Base-by-base conservation (phyloP, 2,113 vertebrate genomes). In the Dipodomys stephensi region DNA sequence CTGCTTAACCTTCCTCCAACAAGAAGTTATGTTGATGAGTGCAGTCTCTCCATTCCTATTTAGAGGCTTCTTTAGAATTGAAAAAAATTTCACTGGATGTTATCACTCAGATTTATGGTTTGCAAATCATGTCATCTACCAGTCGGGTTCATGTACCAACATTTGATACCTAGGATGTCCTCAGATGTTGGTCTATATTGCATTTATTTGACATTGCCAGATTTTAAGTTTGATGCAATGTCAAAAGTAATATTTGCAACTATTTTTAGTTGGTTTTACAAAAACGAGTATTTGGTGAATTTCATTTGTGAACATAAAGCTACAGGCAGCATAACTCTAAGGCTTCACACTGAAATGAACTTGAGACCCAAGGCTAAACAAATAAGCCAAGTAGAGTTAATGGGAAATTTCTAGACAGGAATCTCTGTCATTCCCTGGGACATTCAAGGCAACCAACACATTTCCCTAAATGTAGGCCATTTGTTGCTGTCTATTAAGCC, bases 401-500 rank as follows among this genome's bases (percentile, higher is more conserved):
- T 53, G 76, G 16, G 30, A 80, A 57, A 83, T 46, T 91, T 72
- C 2, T 28, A 89, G 27, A 88, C 5, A 87, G 71, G 60, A 94
- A 88, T 16, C 3, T 62, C 73, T 71, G 30, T 8, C 13, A 57
- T 97, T 97, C 95, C 79, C 69, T 4, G 57, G 28, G 62, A 92
- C 95, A 68, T 90, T 95, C 83, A 95, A 92, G 86, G 74, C 10
- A 88, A 87, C 2, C 62, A 71, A 22, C 49, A 35, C 12, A 1
- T 53, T 96, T 96, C 22, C 57, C 71, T 93, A 96, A 95, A 94
- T 72, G 18, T 79, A 83, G 88, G 22, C 3, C 82, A 83, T 96
- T 96, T 77, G 92, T 10, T 91, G 0, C 28, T 69, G 87, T 87
- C 67, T 83, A 62, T 79, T 95, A 94, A 89, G 2, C 19, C 62